Evolutionary conservation across 53 echinoderm and acorn worm genomes (phyloP), one percentile per base, ranked within the genome.

Genomic region (Astropecten irregularis): DNA sequence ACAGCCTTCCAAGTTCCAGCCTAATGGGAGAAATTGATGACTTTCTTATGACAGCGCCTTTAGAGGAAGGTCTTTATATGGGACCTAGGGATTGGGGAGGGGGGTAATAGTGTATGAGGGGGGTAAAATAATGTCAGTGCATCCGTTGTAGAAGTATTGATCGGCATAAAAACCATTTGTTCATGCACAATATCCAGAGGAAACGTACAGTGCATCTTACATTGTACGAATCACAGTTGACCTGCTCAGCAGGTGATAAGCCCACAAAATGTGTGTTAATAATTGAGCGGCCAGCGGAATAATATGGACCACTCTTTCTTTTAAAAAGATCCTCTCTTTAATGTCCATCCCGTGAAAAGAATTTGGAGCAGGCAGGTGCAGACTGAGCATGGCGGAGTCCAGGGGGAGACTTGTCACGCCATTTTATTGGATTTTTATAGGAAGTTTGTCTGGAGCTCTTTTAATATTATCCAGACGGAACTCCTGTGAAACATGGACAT

Each of bases 351-450:
- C 30, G 14, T 61, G 31, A 64, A 32, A 64, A 35, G 42, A 42
- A 42, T 42, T 64, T 1, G 68, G 16, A 42, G 25, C 68, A 44
- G 23, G 68, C 68, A 68, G 68, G 68, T 68, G 68, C 46, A 20
- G 18, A 27, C 68, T 26, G 40, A 68, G 44, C 44, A 23, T 8
- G 26, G 46, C 22, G 10, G 40, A 27, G 42, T 42, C 68, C 26
- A 23, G 46, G 68, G 68, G 68, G 28, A 44, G 11, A 42, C 42
- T 42, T 42, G 42, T 11, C 42, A 6, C 42, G 6, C 6, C 42
- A 6, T 8, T 11, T 42, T 42, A 42, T 11, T 11, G 11, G 6
- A 42, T 7, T 68, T 68, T 26, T 68, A 68, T 42, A 25, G 28
- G 26, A 19, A 37, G 38, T 34, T n/a, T 68, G 46, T 42, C 26